Conservation (phyloP, 2,113 vertebrate genomes). For the Bucco capensis region DNA sequence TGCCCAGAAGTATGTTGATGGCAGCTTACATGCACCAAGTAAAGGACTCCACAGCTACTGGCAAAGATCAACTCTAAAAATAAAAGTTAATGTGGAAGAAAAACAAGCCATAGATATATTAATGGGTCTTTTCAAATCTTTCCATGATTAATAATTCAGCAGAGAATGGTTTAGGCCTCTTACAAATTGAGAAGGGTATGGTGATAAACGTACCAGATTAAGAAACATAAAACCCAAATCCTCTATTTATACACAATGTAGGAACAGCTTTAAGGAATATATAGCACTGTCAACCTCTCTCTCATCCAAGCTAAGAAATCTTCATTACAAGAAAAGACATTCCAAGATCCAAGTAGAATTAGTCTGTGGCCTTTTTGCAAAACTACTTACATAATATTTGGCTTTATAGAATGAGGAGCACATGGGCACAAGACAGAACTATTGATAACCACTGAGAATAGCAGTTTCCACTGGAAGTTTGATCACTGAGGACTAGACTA, state of each 20-base stretch:
- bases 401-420: not conserved
- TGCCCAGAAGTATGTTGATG: not conserved
- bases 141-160: conserved; percentile 14
- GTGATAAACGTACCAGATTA: not conserved
- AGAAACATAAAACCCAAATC: not conserved
- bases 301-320: not conserved
- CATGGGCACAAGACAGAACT: not conserved
- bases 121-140: not conserved
- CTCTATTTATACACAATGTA: not conserved
- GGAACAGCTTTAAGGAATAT: not conserved
- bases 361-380: not conserved
- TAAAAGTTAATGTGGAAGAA: not conserved
- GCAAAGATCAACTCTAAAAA: not conserved
- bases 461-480: not conserved
- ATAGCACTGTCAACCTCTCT: not conserved
- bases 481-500: not conserved
- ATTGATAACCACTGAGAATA: not conserved
- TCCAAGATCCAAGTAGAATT: not conserved
- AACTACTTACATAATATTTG: not conserved
- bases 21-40: not conserved
- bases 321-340: not conserved
- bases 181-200: not conserved
- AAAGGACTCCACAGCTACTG: not conserved
- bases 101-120: not conserved
- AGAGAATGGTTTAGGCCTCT: not conserved